A percentile compares a stretch with the other conserved stretches of the same genome.
phyloP scores from a whole-genome alignment of 2,888 invertebrate genomes.

The Epicampocera succincta region DNA sequence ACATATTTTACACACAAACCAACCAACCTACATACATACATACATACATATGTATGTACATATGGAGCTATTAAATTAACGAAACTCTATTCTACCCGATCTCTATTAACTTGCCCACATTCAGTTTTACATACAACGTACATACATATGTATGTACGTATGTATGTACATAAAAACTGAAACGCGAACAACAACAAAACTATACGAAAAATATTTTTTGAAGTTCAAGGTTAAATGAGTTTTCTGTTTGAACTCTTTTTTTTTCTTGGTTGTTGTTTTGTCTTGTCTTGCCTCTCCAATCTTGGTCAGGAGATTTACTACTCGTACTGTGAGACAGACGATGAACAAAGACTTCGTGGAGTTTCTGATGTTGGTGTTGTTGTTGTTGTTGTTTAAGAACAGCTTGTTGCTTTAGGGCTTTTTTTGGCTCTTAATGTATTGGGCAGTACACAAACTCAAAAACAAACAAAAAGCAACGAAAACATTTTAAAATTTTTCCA shows the following conservation, averaged over 20 bases:
- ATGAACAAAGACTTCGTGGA: constrained; percentile 24
- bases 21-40: no score
- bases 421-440: not conserved
- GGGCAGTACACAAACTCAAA: not conserved
- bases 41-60: no score
- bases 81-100: constrained; percentile 16
- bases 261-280: no score
- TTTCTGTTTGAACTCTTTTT: constrained; percentile 60
- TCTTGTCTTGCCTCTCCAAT: constrained; percentile 5
- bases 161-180: constrained; percentile 1
- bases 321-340: constrained; percentile 32
- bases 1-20: no score
- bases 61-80: constrained; percentile 9
- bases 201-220: constrained; percentile 71
- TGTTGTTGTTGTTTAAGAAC: constrained; percentile 4
- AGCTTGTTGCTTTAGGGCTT: constrained; percentile 29
- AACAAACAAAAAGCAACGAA: not conserved
- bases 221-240: constrained; percentile 80
- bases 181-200: constrained; percentile 14
- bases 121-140: no score
- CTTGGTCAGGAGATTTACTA: constrained; percentile 13
- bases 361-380: no score
- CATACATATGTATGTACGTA: not conserved
- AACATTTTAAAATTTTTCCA: no score
- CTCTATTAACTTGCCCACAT: no score